These are phyloP conservation scores for Conomelus anceps DNA, from an alignment of 2,888 invertebrate genomes.

Conservation along the genomic window DNA sequence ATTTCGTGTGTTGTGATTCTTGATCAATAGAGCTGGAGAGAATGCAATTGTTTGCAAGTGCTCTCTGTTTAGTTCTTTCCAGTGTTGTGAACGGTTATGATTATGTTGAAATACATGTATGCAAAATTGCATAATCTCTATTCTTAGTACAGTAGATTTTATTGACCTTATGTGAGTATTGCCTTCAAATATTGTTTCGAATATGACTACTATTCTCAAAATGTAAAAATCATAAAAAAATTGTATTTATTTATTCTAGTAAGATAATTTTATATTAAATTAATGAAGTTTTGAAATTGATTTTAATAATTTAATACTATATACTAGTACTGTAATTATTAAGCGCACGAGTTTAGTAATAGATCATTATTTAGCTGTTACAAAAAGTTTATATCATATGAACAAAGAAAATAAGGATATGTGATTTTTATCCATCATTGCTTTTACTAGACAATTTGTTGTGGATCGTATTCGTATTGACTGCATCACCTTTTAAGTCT, in stretches of 20 bases:
- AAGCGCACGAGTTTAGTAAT: background rate
- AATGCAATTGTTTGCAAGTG: background rate
- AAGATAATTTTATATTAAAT: background rate
- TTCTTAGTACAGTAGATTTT: background rate
- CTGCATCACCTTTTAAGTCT: background rate
- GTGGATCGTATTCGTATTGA: background rate
- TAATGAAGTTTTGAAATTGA: background rate
- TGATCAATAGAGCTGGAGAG: background rate
- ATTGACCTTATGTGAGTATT: background rate
- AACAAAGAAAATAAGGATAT: background rate
- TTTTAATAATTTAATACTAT: background rate
- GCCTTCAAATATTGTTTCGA: background rate
- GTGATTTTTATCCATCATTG: background rate
- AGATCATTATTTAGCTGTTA: background rate
- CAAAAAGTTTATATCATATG: background rate
- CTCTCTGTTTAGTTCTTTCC: background rate
- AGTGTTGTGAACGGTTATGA: background rate
- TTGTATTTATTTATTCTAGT: background rate
- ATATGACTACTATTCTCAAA: background rate
- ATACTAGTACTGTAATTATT: background rate
- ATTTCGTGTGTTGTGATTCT: background rate
- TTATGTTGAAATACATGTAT: background rate
- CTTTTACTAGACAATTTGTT: background rate
- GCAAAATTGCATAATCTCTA: background rate
- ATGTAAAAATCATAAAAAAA: background rate